Percentiles rank a stretch among this genome's conserved stretches.
Evolutionary conservation across 64 coral and sea anemone genomes (phyloP).

Genomic region (Porites australiensis): DNA sequence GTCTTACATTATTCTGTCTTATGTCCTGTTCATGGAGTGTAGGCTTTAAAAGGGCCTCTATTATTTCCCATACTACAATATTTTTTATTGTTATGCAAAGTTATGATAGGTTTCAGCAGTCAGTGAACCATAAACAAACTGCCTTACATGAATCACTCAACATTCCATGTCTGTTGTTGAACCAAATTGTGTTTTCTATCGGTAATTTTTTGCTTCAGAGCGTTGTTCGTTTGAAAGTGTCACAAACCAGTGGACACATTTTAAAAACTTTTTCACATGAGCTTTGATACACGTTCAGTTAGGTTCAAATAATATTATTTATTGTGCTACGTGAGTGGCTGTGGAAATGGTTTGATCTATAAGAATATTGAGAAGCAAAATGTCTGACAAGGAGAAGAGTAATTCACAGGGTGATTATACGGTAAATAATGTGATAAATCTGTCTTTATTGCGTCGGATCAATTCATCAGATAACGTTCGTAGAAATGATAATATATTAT

Average conservation of each 20-base stretch:
- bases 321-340: no score
- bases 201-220: no score
- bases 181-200: background rate
- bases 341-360: background rate
- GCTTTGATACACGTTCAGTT: no score
- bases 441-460: background rate
- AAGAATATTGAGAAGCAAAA: background rate
- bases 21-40: background rate
- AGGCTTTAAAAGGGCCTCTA: background rate
- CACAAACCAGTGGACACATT: background rate
- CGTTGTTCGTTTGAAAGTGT: background rate
- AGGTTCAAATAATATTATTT: background rate
- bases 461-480: background rate
- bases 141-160: background rate
- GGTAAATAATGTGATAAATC: background rate
- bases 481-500: background rate
- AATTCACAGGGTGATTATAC: background rate
- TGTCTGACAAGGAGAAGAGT: slow-evolving; percentile 29
- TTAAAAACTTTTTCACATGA: background rate
- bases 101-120: background rate
- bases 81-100: slow-evolving; percentile 47
- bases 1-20: background rate
- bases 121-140: slow-evolving; percentile 6
- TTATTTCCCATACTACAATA: background rate
- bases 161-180: background rate